Evolutionary conservation across 2,888 invertebrate species (phyloP), one percentile per base, ranked within the genome.

Genomic region (Leptopilina myrica): DNA sequence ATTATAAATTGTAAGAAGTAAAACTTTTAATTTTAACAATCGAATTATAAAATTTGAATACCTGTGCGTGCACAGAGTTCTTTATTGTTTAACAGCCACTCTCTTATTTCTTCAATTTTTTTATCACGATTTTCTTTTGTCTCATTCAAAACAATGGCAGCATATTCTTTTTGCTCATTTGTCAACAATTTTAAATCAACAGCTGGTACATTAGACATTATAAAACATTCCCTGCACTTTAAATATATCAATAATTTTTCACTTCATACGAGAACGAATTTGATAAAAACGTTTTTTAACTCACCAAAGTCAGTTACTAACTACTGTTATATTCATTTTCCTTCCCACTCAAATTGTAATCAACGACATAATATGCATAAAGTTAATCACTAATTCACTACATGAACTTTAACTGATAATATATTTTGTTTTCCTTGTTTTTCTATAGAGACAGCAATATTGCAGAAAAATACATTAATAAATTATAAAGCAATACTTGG

Each of bases 1-100:
- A 33, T 5, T 33, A 33, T 49, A 49, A 49, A 49, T 49, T 9
- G 11, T 49, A 49, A 49, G 4, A 8, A 49, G 12, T 49, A 49
- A 40, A 3, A 56, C 33, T 33, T 33, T 9, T 4, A 26, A 56
- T 26, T 56, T 4, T 9, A 69, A 64, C 33, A 64, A 64, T n/a
- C 49, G 43, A 43, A 43, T 33, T 43, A 43, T 43, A 43, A 62
- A 46, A 40, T 80, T 81, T 84, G 9, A 49, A 49, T 86, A 92
- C 92, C 92, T 75, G 87, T 90, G 64, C 90, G 88, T n/a, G 90
- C 89, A 76, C 86, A 83, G 26, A 92, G 85, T 26, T 91, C 89
- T 0, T 91, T 88, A 77, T 90, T 89, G 14, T 88, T 87, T 56
- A 83, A 79, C n/a, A 92, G 83, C 93, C 93, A 93, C 11, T 90